Evolutionary conservation across 2,888 invertebrate species (phyloP).

Genomic region (Brachyptera putata): DNA sequence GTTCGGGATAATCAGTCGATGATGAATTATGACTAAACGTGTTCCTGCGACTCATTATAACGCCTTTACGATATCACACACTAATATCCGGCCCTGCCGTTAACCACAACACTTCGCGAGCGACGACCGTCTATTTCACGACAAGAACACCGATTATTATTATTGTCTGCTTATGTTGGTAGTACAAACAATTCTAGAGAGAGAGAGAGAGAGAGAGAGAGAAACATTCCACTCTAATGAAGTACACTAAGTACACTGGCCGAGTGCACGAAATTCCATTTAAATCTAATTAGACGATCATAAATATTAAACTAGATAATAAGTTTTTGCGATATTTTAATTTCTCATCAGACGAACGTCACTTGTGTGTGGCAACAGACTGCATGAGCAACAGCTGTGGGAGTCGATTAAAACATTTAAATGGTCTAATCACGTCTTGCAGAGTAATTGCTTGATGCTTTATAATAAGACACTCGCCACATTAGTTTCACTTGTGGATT

Average conservation of each 20-base stretch:
- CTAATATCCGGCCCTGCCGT: neutral
- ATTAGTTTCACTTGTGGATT: conserved; percentile 25
- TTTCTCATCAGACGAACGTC: no score
- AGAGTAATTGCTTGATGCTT: conserved; percentile 20
- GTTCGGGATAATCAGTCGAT: conserved; percentile 64
- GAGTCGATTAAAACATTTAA: conserved; percentile 5
- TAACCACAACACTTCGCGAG: neutral
- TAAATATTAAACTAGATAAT: conserved; percentile 5
- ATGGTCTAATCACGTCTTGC: conserved; percentile 25
- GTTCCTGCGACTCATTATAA: neutral
- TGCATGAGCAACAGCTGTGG: no score
- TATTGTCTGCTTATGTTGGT: no score
- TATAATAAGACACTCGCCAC: conserved; percentile 11
- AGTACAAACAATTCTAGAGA: no score
- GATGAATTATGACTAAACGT: neutral
- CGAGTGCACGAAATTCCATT: neutral
- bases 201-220: no score
- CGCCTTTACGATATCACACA: neutral
- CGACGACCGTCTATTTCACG: no score
- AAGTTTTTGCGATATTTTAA: neutral
- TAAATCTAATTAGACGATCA: conserved; percentile 7
- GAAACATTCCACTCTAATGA: conserved; percentile 6
- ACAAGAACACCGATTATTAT: no score
- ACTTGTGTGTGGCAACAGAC: no score
- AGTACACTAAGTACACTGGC: neutral